These are phyloP conservation scores for Poeciliopsis infans DNA, from an alignment of 2,797 vertebrate genomes.

Conservation along the genomic window DNA sequence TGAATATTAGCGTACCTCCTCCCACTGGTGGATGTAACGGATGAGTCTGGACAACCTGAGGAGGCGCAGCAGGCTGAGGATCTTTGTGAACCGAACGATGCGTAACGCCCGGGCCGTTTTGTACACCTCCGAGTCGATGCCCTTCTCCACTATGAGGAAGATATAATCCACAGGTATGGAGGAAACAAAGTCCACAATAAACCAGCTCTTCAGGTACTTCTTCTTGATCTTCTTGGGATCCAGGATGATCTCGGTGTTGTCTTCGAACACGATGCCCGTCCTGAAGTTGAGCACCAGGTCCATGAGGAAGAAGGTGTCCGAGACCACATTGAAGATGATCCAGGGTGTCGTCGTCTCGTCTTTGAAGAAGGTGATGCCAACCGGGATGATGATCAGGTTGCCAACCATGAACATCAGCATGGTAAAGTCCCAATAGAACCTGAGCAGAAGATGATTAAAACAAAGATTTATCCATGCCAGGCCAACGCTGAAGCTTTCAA, in stretches of 20 bases:
- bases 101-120: conserved; percentile 94
- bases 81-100: conserved; percentile 97
- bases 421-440: conserved; percentile 99
- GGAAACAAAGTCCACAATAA: conserved; percentile 96
- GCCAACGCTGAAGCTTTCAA: not conserved
- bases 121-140: conserved; percentile 97
- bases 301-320: conserved; percentile 98
- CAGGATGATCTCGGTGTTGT: conserved; percentile 98
- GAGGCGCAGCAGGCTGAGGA: conserved; percentile 91
- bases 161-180: conserved; percentile 99
- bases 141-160: conserved; percentile 98
- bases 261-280: conserved; percentile 96
- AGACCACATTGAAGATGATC: conserved; percentile 99
- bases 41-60: conserved; percentile 94
- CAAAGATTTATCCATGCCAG: too few species aligned
- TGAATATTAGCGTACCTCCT: conserved; percentile 84
- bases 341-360: conserved; percentile 96
- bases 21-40: conserved; percentile 98
- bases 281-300: conserved; percentile 98
- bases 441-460: conserved; percentile 54
- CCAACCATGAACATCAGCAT: conserved; percentile 99
- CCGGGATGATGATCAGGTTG: conserved; percentile 97
- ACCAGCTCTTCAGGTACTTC: conserved; percentile 97
- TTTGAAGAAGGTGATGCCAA: conserved; percentile 99
- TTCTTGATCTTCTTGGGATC: conserved; percentile 95